phyloP scores from a whole-genome alignment of 2,797 vertebrate genomes.

The Etheostoma nigrum region DNA sequence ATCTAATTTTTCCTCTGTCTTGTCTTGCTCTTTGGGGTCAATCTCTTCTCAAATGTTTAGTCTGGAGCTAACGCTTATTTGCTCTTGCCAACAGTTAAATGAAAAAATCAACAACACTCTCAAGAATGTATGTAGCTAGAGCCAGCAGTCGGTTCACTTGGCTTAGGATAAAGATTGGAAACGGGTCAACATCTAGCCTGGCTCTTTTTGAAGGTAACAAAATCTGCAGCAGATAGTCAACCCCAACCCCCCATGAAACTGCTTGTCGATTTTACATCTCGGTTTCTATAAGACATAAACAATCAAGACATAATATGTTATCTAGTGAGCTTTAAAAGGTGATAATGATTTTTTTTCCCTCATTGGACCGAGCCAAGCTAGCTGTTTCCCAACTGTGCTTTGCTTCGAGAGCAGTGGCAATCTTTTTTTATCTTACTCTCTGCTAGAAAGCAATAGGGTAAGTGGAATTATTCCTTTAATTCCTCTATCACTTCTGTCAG shows the following conservation, averaged over 20 bases:
- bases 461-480: background rate
- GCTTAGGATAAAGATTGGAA: background rate
- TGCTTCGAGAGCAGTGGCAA: no score
- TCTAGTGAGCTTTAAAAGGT: background rate
- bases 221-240: slow-evolving; percentile 1
- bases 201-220: background rate
- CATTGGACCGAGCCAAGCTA: background rate
- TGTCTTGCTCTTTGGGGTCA: slow-evolving; percentile 17
- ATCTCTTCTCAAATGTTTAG: background rate
- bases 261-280: background rate
- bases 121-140: background rate
- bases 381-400: background rate
- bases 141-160: background rate
- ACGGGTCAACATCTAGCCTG: background rate
- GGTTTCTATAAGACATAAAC: slow-evolving; percentile 2
- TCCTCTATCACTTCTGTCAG: background rate
- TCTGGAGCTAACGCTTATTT: background rate
- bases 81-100: background rate
- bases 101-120: background rate
- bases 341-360: background rate
- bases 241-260: background rate
- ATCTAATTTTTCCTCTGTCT: slow-evolving; percentile 17
- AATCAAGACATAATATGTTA: background rate
- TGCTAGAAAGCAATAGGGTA: no score
- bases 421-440: no score